Evolutionary conservation across 2,888 invertebrate species (phyloP), one percentile per base, ranked within the genome.

Genomic region (Xestia ashworthii): DNA sequence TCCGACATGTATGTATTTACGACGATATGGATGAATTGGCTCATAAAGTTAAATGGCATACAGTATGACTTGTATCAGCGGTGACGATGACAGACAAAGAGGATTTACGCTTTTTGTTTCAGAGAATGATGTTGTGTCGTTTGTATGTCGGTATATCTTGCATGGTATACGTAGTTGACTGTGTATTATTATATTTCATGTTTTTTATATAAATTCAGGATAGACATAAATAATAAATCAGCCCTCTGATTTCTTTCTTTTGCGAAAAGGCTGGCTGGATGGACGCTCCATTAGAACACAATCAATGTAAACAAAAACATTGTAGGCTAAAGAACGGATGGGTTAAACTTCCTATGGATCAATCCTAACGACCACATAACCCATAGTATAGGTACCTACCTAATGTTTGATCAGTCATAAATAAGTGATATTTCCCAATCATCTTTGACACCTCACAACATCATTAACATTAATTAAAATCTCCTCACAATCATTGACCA

Each of bases 41-140:
- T 75, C 75, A 75, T 83, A 69, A 74, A 83, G 55, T 55, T 69
- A 55, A 71, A 80, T 70, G 41, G 38, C 60, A 66, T 48, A n/a
- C n/a, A n/a, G 55, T 82, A 60, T 60, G 68, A 67, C 19, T 60
- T 48, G 78, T 73, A 46, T 58, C 55, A 77, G 44, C 50, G 25
- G 60, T 66, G 50, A 22, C 41, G 58, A 41, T 68, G 80, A 83
- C 67, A 78, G 73, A 50, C 71, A 44, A 68, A 72, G 41, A 67
- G 46, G 16, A 68, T 83, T 78, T 46, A 82, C 44, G 58, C 11
- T 58, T 71, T 78, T 82, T 68, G 19, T 70, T 38, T 32, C 64
- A 60, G 38, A 62, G 22, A 62, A 71, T 64, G 22, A 25, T 50
- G 44, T 38, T 25, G 19, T 38, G 12, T 50, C 19, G 19, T 32